These are phyloP conservation scores for Holacanthus passer DNA, from an alignment of 2,113 vertebrate species.

Conservation along the genomic window DNA sequence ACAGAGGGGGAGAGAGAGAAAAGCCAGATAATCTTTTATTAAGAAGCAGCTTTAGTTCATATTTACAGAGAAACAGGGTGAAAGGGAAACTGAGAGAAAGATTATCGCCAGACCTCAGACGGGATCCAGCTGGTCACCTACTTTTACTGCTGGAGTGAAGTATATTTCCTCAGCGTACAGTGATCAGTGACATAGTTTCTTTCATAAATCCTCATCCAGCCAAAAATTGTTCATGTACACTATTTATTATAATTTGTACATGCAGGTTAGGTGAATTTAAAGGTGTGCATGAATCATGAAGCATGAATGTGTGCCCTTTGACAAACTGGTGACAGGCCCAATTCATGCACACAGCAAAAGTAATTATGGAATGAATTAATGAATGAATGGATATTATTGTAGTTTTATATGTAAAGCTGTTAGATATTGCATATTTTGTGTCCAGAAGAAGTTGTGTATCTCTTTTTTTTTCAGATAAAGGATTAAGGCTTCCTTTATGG, in stretches of 20 bases:
- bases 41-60: constrained; percentile 5
- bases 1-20: neutral
- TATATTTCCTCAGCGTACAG: neutral
- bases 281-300: too few species aligned
- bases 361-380: neutral
- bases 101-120: neutral
- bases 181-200: neutral
- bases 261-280: neutral
- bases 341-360: neutral
- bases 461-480: too few species aligned
- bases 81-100: neutral
- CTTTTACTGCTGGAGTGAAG: neutral
- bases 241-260: neutral
- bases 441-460: too few species aligned
- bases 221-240: neutral
- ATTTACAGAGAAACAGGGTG: neutral
- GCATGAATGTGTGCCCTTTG: neutral
- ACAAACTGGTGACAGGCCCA: neutral
- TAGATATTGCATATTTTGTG: too few species aligned
- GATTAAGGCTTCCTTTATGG: too few species aligned
- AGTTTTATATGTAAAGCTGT: neutral
- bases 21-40: constrained; percentile 1
- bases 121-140: neutral
- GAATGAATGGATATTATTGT: neutral
- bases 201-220: neutral